Base-by-base conservation (phyloP, 2,888 invertebrate species). In the Carpatolechia fugitivella region DNA sequence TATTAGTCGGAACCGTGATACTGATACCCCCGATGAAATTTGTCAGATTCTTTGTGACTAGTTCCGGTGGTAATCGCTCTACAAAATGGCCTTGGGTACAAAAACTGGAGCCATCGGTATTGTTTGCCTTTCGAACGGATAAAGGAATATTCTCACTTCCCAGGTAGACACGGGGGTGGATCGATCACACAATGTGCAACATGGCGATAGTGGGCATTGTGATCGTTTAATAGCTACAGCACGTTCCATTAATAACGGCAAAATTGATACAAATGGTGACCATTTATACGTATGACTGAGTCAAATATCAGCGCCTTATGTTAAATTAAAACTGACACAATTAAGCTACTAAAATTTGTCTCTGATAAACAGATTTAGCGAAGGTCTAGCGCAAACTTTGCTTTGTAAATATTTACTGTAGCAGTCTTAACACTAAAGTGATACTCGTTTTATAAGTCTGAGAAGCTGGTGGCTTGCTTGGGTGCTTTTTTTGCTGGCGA, bases 1-100 rank as follows among this genome's bases (percentile, higher is more conserved):
- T 80, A 83, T 82, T 81, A 84, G 81, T 84, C 84, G 85, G 83
- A 87, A 85, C 85, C 85, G 76, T 74, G 85, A 83, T 82, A 88
- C 74, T 76, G 85, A 89, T 87, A 86, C 79, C 76, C 75, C 75
- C 68, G 68, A 74, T 74, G 70, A 76, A 80, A 80, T 82, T 80
- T 79, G 81, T 82, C 80, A 77, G 74, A 71, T 74, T 80, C 76
- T 82, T 87, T 89, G 86, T 87, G 72, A 74, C 65, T 65, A 82
- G 82, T 82, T 86, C 88, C 89, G 86, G 80, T 79, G 74, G 80
- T 85, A 82, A 87, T 82, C 80, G 78, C 63, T 79, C 76, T 64
- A 85, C 80, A 79, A 78, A 84, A 75, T 52, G 57, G 70, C 72
- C 60, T 64, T 63, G 58, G 71, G 72, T 67, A 73, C 72, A 81